Evolutionary conservation across 2,797 vertebrate genomes (phyloP).

Genomic region (Sitta carolinensis): DNA sequence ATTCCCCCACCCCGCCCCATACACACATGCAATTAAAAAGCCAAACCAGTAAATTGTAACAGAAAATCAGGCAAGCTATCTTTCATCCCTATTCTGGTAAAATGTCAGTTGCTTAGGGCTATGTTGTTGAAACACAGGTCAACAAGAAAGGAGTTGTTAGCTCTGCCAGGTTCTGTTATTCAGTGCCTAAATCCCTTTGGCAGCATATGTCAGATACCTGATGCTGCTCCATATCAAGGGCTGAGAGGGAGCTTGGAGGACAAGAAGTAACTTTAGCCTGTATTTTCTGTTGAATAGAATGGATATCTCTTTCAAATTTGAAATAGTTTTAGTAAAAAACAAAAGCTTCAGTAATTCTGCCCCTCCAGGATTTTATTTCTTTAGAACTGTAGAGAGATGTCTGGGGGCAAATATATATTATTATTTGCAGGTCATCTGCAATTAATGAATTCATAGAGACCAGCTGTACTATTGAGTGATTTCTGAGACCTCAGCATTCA

Average conservation of each 20-base stretch:
- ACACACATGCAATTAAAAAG: background rate
- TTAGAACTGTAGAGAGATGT: background rate
- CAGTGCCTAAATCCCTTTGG: background rate
- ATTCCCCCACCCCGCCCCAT: background rate
- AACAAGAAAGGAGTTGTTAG: background rate
- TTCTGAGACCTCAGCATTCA: background rate
- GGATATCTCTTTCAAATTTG: background rate
- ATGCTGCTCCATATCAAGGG: background rate
- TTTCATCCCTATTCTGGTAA: background rate
- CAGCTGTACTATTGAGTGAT: background rate
- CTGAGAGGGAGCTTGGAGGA: background rate
- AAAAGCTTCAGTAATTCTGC: background rate
- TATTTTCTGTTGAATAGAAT: background rate
- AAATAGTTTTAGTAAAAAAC: background rate
- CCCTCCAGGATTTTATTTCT: background rate
- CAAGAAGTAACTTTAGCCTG: background rate
- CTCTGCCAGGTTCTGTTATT: background rate
- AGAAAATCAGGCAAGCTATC: background rate
- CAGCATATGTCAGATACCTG: background rate
- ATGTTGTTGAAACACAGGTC: background rate
- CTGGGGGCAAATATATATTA: background rate
- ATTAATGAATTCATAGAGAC: background rate
- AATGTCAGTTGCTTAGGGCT: background rate
- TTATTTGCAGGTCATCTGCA: background rate
- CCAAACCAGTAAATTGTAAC: background rate